Percentiles rank a stretch among this genome's conserved stretches.
Conservation (phyloP, 2,888 invertebrate species). For the Ernsta delagoae region DNA sequence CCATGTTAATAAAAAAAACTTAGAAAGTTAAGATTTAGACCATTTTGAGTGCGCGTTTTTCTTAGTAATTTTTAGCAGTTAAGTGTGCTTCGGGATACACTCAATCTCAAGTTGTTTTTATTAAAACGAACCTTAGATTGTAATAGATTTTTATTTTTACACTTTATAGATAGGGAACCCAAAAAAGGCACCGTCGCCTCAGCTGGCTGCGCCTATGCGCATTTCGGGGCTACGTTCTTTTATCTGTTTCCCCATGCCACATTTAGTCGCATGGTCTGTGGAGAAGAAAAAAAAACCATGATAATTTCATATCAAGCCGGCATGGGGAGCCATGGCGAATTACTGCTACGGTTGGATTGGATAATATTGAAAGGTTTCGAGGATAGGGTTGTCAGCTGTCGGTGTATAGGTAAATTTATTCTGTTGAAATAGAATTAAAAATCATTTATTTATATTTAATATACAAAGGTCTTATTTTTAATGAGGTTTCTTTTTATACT, state of each 20-base stretch:
- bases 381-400: slow-evolving; percentile 2
- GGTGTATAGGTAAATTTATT: background rate
- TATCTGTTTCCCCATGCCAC: slow-evolving; percentile 11
- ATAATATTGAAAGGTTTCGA: background rate
- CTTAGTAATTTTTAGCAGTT: too few relatives aligned
- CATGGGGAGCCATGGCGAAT: slow-evolving; percentile 13
- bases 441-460: too few relatives aligned
- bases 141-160: too few relatives aligned
- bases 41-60: too few relatives aligned
- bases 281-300: background rate
- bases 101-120: too few relatives aligned
- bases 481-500: too few relatives aligned
- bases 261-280: slow-evolving; percentile 12
- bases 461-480: too few relatives aligned
- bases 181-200: background rate
- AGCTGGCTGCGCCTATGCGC: slow-evolving; percentile 7
- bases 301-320: slow-evolving; percentile 19
- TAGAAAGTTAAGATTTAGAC: too few relatives aligned
- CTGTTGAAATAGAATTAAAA: background rate
- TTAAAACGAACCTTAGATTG: too few relatives aligned
- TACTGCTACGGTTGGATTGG: background rate
- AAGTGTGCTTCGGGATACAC: too few relatives aligned
- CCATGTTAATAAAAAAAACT: too few relatives aligned
- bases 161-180: too few relatives aligned
- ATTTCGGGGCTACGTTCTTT: background rate